Evolutionary conservation across 2,113 vertebrate species (phyloP).

Genomic region (Leiothrix lutea): DNA sequence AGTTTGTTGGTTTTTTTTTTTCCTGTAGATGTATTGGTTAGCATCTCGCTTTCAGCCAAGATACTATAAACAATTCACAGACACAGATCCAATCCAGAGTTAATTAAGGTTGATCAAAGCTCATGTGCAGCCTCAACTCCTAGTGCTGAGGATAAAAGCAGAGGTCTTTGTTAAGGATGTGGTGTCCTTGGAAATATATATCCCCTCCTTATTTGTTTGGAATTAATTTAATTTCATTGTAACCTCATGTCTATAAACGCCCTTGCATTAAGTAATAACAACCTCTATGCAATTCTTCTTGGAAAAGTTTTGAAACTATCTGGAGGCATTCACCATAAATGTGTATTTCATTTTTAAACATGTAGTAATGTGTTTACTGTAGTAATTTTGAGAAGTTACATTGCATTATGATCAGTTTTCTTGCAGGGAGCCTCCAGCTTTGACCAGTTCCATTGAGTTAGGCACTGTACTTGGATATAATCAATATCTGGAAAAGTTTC

Average conservation of each 20-base stretch:
- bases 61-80: conserved; percentile 56
- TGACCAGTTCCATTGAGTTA: background rate
- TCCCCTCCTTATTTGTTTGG: conserved; percentile 6
- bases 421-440: background rate
- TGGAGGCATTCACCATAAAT: background rate
- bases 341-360: conserved; percentile 20
- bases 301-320: conserved; percentile 33
- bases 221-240: conserved; percentile 57
- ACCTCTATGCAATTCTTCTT: conserved; percentile 9
- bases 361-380: background rate
- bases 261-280: conserved; percentile 41
- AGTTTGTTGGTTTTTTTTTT: background rate
- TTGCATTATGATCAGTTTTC: background rate
- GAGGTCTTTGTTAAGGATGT: conserved; percentile 24
- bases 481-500: background rate
- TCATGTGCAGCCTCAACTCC: background rate
- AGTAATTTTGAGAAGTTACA: background rate
- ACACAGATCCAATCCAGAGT: conserved; percentile 25
- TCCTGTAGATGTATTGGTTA: background rate
- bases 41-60: background rate
- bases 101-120: conserved; percentile 62
- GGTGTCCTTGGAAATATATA: conserved; percentile 17
- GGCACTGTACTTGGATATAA: background rate
- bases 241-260: conserved; percentile 27
- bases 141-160: conserved; percentile 36